Evolutionary conservation across 53 echinoderm and acorn worm genomes (phyloP).

Genomic region (Holothuria leucospilota): DNA sequence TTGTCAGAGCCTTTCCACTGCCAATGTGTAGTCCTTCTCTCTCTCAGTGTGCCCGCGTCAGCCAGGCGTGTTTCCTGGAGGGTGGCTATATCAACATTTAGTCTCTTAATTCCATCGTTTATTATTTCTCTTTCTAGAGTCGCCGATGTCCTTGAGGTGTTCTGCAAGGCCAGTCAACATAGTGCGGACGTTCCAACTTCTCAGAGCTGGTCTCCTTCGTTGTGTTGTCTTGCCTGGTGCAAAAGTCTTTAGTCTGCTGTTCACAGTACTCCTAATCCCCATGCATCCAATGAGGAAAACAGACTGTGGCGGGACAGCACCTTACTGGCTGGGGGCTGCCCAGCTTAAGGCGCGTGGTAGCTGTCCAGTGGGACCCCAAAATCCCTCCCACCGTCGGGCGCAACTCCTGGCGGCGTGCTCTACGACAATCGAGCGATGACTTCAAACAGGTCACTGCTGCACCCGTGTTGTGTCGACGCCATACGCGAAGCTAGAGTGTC

Average conservation of each 20-base stretch:
- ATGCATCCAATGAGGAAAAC: conserved; percentile 59
- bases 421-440: conserved; percentile 55
- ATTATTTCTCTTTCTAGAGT: conserved; percentile 28
- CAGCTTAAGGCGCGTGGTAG: conserved; percentile 48
- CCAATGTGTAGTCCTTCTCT: conserved; percentile 20
- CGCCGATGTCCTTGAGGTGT: neutral
- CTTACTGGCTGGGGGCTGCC: conserved; percentile 66
- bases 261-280: conserved; percentile 32
- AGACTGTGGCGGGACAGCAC: conserved; percentile 43
- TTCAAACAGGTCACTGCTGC: conserved; percentile 78
- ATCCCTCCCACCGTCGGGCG: conserved; percentile 68
- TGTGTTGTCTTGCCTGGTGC: conserved; percentile 43
- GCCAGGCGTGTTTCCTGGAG: too few species aligned
- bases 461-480: conserved; percentile 70
- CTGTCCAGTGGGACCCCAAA: conserved; percentile 56
- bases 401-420: conserved; percentile 49
- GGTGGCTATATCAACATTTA: too few species aligned
- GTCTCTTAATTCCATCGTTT: neutral
- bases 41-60: neutral
- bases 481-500: conserved; percentile 54
- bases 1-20: conserved; percentile 18
- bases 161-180: neutral
- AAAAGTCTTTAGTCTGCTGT: conserved; percentile 17
- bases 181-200: conserved; percentile 58
- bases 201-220: conserved; percentile 18